phyloP scores from a whole-genome alignment of 2,797 vertebrate genomes.

The Parambassis ranga region DNA sequence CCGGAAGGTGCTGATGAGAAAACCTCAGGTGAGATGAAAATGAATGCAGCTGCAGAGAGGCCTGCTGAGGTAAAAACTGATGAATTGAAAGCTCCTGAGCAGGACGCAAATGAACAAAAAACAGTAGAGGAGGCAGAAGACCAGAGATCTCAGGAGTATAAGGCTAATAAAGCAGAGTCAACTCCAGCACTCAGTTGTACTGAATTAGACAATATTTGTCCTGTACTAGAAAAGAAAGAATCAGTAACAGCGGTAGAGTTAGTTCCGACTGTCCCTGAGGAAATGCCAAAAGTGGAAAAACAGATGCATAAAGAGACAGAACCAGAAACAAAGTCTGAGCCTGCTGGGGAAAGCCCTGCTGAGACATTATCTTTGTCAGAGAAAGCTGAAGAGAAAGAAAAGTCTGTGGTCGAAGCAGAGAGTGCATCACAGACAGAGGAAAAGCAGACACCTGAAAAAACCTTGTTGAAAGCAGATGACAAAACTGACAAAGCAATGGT shows the following conservation, averaged over 20 bases:
- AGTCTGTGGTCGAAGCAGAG: neutral
- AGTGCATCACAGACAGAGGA: slow-evolving; percentile 9
- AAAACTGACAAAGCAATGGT: slow-evolving; percentile 5
- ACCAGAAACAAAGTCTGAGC: slow-evolving; percentile 2
- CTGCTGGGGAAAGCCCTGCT: slow-evolving; percentile 3
- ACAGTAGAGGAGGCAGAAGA: slow-evolving; percentile 22
- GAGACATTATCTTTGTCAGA: slow-evolving; percentile 21
- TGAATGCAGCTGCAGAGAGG: slow-evolving; percentile 4
- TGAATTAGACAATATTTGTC: slow-evolving; percentile 22
- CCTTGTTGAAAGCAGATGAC: slow-evolving; percentile 15
- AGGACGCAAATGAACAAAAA: slow-evolving; percentile 14
- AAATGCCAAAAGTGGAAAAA: slow-evolving; percentile 30
- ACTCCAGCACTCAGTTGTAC: neutral
- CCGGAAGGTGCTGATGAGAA: neutral
- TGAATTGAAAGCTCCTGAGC: slow-evolving; percentile 8
- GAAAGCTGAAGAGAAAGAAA: slow-evolving; percentile 18
- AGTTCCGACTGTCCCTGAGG: neutral
- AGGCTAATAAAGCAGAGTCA: slow-evolving; percentile 20
- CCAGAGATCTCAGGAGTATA: slow-evolving; percentile 22
- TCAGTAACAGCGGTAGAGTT: slow-evolving; percentile 2
- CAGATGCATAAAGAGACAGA: slow-evolving; percentile 23
- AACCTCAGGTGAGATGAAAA: slow-evolving; percentile 21
- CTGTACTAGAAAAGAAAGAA: slow-evolving; percentile 35
- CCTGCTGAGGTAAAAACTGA: slow-evolving; percentile 31
- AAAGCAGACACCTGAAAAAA: slow-evolving; percentile 3